Evolutionary conservation across 2,888 invertebrate genomes (phyloP).

Genomic region (Xanthia togata): DNA sequence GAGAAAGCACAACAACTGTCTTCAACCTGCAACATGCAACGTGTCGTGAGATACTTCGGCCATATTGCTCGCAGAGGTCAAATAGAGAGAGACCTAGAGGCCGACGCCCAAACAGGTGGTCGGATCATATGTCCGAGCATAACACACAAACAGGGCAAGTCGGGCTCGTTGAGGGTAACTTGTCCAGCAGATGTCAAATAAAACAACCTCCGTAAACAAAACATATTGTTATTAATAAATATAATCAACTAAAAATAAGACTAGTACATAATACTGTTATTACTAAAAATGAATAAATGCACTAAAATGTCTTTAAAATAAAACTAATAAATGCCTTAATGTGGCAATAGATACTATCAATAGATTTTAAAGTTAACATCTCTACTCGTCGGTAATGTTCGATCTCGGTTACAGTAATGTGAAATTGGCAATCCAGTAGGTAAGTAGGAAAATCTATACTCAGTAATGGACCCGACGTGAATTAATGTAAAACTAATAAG

Average conservation of each 20-base stretch:
- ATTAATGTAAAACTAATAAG: conserved; percentile 1
- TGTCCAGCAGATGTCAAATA: conserved; percentile 21
- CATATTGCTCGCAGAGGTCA: no score
- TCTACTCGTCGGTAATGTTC: background rate
- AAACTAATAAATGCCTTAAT: conserved; percentile 39
- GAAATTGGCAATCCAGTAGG: background rate
- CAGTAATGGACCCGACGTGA: background rate
- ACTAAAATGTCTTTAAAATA: conserved; percentile 66
- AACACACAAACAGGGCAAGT: no score
- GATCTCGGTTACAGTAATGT: background rate
- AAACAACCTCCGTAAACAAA: conserved; percentile 59
- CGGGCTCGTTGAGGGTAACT: background rate
- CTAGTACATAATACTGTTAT: conserved; percentile 77
- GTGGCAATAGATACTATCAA: conserved; percentile 29
- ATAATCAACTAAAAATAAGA: conserved; percentile 71
- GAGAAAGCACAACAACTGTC: no score
- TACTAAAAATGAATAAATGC: conserved; percentile 69
- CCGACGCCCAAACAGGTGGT: no score
- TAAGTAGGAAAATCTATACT: background rate
- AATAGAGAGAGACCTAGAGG: no score
- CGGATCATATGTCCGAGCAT: no score
- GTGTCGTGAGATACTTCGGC: no score
- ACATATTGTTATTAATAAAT: conserved; percentile 71
- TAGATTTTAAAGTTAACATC: conserved; percentile 39
- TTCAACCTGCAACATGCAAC: no score